phyloP scores from a whole-genome alignment of 2,113 vertebrate genomes.

The Pachycephala philippinensis region DNA sequence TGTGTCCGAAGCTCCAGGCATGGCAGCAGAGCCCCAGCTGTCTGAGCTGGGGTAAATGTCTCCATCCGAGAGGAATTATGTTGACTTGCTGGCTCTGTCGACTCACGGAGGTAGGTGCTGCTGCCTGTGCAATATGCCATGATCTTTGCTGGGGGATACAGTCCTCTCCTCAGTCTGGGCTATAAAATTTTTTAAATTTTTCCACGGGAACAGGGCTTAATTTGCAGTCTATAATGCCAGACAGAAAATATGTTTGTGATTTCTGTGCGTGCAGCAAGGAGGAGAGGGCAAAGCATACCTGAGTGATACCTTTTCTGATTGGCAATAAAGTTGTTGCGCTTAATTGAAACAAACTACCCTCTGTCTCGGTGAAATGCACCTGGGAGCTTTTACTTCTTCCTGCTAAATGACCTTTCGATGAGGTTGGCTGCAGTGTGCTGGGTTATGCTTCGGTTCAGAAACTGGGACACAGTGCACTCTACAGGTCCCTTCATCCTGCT shows the following conservation, averaged over 20 bases:
- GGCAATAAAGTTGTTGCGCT: slow-evolving; percentile 13
- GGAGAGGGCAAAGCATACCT: not conserved
- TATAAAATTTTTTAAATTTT: not conserved
- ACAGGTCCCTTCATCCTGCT: slow-evolving; percentile 14
- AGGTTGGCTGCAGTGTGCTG: not conserved
- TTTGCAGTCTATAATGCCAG: not conserved
- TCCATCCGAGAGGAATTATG: slow-evolving; percentile 9
- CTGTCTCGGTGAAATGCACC: not conserved
- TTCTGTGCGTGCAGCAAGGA: not conserved
- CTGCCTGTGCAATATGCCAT: not conserved
- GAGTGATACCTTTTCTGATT: not conserved
- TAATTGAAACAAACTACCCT: slow-evolving; percentile 7
- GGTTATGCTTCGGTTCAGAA: not conserved
- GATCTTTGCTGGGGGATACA: not conserved
- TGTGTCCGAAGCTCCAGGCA: not conserved
- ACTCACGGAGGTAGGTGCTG: slow-evolving; percentile 40
- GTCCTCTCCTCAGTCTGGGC: not conserved
- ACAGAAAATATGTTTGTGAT: not conserved
- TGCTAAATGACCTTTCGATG: not conserved
- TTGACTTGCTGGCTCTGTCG: not conserved
- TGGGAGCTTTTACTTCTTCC: not conserved
- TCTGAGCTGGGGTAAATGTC: slow-evolving; percentile 9
- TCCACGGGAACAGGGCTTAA: not conserved
- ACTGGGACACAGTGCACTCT: slow-evolving; percentile 17
- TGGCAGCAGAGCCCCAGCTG: not conserved